A percentile compares a stretch with the other conserved stretches of the same genome.
phyloP scores from a whole-genome alignment of 2,888 invertebrate species.

The Phortica magna region DNA sequence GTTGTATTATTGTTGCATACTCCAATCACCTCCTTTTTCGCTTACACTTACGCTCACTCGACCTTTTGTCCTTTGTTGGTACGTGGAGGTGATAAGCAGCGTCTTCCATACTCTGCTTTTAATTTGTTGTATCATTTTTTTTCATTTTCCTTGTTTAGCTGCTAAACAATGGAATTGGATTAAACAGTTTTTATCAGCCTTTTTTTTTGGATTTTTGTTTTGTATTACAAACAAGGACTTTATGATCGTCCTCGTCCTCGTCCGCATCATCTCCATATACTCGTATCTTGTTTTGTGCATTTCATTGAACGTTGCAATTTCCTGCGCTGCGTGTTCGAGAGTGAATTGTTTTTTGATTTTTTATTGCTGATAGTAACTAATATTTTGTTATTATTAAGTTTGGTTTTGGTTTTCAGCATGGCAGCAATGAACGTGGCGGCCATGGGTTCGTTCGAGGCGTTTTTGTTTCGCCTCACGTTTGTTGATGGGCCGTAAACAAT shows the following conservation, averaged over 20 bases:
- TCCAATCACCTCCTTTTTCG: background rate
- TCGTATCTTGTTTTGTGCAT: slow-evolving; percentile 47
- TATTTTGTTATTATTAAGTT: slow-evolving; percentile 9
- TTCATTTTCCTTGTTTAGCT: slow-evolving; percentile 29
- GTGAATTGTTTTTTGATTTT: slow-evolving; percentile 25
- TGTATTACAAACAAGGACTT: slow-evolving; percentile 8
- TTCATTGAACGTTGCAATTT: slow-evolving; percentile 37
- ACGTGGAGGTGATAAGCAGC: slow-evolving; percentile 67
- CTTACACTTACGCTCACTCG: background rate
- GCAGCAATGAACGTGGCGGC: background rate
- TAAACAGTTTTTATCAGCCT: slow-evolving; percentile 61
- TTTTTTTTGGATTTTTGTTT: slow-evolving; percentile 29
- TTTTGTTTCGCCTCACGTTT: slow-evolving; percentile 46
- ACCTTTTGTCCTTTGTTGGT: slow-evolving; percentile 35
- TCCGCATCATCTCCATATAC: background rate
- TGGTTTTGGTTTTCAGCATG: background rate
- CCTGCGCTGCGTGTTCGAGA: slow-evolving; percentile 15
- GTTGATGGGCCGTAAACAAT: slow-evolving; percentile 65
- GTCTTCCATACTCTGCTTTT: slow-evolving; percentile 37
- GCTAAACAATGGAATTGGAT: slow-evolving; percentile 71
- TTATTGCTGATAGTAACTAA: slow-evolving; percentile 2
- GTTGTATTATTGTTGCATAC: background rate
- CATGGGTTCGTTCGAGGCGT: background rate
- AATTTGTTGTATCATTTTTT: slow-evolving; percentile 28
- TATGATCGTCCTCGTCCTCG: slow-evolving; percentile 31